These are phyloP conservation scores for Antheraea pernyi DNA, from an alignment of 1,140 invertebrate species.

Conservation along the genomic window DNA sequence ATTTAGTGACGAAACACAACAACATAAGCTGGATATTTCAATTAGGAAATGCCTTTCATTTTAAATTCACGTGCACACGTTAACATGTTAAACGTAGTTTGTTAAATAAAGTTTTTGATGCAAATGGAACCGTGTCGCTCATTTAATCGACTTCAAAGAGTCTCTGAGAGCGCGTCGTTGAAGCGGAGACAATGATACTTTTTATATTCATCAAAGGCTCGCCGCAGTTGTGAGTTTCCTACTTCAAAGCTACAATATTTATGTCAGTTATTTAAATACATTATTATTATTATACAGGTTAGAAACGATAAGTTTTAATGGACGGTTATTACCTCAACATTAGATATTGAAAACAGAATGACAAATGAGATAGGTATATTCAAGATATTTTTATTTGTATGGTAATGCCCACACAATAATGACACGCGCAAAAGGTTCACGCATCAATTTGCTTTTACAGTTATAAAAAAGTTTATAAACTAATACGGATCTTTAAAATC, in stretches of 20 bases:
- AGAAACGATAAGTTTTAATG: background rate
- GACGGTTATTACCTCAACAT: background rate
- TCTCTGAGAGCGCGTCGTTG: conserved; percentile 67
- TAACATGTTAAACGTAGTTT: conserved; percentile 41
- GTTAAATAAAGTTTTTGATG: conserved; percentile 65
- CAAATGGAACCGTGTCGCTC: conserved; percentile 56
- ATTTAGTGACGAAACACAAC: conserved; percentile 57
- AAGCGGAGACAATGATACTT: conserved; percentile 74
- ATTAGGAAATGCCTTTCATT: conserved; percentile 61
- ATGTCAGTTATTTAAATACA: background rate
- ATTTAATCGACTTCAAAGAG: conserved; percentile 75
- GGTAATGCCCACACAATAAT: too few relatives aligned
- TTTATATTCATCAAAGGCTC: conserved; percentile 68
- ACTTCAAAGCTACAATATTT: conserved; percentile 3
- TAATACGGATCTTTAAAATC: too few relatives aligned
- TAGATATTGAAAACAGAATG: background rate
- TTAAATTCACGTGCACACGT: conserved; percentile 46
- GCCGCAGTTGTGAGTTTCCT: conserved; percentile 41
- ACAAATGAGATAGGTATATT: too few relatives aligned
- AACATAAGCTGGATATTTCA: conserved; percentile 54
- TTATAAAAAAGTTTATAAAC: too few relatives aligned
- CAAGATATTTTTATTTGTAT: too few relatives aligned
- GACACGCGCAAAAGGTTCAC: too few relatives aligned
- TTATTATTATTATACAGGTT: background rate
- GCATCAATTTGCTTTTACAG: too few relatives aligned